These are phyloP conservation scores for Pavo muticus DNA, from an alignment of 2,113 vertebrate species.

Conservation along the genomic window DNA sequence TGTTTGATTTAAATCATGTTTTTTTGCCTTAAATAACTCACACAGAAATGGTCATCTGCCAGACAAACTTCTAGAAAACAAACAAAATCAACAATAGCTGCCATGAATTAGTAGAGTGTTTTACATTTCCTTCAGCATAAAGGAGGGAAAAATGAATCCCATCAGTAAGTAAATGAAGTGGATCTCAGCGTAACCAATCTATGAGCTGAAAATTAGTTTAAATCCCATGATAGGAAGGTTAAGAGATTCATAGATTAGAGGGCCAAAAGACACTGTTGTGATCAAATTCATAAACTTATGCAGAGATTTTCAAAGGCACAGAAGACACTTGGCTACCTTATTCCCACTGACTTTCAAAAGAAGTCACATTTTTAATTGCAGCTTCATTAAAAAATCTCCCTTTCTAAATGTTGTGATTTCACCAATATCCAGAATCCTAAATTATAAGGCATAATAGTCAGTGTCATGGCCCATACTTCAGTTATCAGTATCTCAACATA, in stretches of 20 bases:
- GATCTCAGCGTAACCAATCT: constrained; percentile 72
- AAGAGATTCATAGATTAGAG: constrained; percentile 64
- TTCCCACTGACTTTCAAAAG: background rate
- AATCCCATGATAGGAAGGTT: constrained; percentile 58
- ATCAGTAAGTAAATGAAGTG: constrained; percentile 74
- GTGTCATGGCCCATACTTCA: background rate
- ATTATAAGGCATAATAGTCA: background rate
- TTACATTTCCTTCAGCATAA: constrained; percentile 54
- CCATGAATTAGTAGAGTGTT: background rate
- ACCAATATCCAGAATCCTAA: background rate
- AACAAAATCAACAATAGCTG: background rate
- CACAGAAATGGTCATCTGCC: background rate
- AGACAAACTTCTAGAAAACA: background rate
- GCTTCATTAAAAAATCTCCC: background rate
- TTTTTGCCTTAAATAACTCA: background rate
- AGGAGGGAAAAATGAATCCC: constrained; percentile 68
- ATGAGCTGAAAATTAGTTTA: constrained; percentile 68
- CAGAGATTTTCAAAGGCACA: constrained; percentile 61
- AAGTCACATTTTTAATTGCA: constrained; percentile 21
- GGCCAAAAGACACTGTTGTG: constrained; percentile 44
- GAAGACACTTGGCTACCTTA: constrained; percentile 24
- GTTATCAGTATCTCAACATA: background rate
- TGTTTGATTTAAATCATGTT: background rate
- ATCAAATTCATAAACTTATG: constrained; percentile 60
- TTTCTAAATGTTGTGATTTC: background rate